Percentiles rank a stretch among this genome's conserved stretches.
phyloP scores from a whole-genome alignment of 1,140 invertebrate genomes.

The Manduca sexta region DNA sequence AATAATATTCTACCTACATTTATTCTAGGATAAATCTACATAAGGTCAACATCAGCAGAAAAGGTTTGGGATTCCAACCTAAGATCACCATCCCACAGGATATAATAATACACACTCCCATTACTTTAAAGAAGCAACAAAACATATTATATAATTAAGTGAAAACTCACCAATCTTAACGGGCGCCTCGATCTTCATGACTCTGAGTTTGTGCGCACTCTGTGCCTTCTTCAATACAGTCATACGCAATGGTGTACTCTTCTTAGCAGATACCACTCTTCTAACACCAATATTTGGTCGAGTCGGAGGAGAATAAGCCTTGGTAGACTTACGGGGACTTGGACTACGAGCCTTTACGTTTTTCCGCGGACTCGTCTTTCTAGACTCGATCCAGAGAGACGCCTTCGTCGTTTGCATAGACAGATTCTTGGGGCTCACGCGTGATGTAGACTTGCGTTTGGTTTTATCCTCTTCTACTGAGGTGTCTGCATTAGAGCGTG shows the following conservation, averaged over 20 bases:
- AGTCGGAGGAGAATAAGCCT: background rate
- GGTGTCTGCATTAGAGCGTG: conserved; percentile 1
- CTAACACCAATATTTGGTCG: background rate
- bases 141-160: background rate
- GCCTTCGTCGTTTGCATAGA: conserved; percentile 32
- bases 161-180: conserved; percentile 18
- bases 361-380: conserved; percentile 27
- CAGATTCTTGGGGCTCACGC: conserved; percentile 2
- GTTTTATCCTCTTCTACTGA: conserved; percentile 3
- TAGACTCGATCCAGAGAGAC: conserved; percentile 40
- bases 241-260: conserved; percentile 26
- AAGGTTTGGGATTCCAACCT: too few relatives aligned
- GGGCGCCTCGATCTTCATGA: conserved; percentile 32
- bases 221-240: conserved; percentile 25
- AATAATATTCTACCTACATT: too few relatives aligned
- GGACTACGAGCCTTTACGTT: background rate
- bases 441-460: conserved; percentile 6
- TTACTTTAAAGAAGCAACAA: too few relatives aligned
- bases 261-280: conserved; percentile 9
- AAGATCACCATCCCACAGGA: too few relatives aligned
- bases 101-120: too few relatives aligned
- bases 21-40: too few relatives aligned
- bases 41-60: too few relatives aligned
- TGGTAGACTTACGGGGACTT: background rate
- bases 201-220: conserved; percentile 16